phyloP scores from a whole-genome alignment of 2,113 vertebrate species.

The Megaptera novaeangliae region DNA sequence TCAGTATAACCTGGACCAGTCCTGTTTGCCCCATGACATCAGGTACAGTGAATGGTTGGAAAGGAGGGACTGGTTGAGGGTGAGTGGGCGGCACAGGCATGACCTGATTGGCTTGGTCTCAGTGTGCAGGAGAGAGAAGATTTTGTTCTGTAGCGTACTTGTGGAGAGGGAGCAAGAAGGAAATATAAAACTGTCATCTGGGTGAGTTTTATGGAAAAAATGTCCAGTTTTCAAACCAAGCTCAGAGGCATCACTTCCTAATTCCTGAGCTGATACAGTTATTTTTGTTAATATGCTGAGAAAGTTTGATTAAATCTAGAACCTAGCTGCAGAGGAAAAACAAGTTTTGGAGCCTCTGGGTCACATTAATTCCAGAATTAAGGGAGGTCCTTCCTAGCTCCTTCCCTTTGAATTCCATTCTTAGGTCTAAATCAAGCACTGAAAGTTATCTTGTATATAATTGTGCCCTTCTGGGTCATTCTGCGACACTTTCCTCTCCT shows the following conservation, averaged over 20 bases:
- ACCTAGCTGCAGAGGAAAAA: not conserved
- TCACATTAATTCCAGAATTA: not conserved
- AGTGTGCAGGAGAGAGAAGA: not conserved
- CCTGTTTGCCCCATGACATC: conserved; percentile 97
- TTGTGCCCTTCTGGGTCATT: not conserved
- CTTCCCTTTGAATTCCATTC: not conserved
- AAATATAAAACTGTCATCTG: not conserved
- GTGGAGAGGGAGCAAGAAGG: not conserved
- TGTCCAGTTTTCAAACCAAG: not conserved
- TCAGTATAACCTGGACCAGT: conserved; percentile 97
- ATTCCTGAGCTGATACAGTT: not conserved
- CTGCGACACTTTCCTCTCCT: not conserved
- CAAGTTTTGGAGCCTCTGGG: not conserved
- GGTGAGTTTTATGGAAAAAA: not conserved
- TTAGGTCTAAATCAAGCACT: not conserved
- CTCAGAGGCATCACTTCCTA: not conserved
- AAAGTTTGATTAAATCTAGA: not conserved
- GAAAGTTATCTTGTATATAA: not conserved
- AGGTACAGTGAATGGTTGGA: conserved; percentile 82
- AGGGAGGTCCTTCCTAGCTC: not conserved
- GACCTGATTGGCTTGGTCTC: not conserved
- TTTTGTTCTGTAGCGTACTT: not conserved
- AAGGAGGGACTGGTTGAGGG: not conserved
- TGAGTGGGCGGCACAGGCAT: not conserved
- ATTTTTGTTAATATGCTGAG: not conserved